Evolutionary conservation across 1,140 invertebrate genomes (phyloP).

Genomic region (Teleopsis dalmanni): DNA sequence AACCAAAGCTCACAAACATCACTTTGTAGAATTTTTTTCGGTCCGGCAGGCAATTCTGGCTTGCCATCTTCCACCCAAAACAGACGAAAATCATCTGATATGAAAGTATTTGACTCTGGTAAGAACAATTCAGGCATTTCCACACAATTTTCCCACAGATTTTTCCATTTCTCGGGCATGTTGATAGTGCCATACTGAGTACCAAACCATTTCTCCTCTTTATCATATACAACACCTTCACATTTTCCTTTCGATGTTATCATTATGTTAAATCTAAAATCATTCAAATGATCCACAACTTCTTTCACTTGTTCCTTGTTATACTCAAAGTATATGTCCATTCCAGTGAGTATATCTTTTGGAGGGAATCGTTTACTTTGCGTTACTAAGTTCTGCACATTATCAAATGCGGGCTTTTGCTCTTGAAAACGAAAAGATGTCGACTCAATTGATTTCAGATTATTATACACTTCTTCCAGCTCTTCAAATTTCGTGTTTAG

Average conservation of each 20-base stretch:
- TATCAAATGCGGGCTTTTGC: conserved; percentile 62
- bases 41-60: conserved; percentile 47
- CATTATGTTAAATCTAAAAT: conserved; percentile 69
- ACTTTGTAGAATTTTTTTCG: conserved; percentile 56
- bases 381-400: conserved; percentile 69
- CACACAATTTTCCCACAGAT: conserved; percentile 52
- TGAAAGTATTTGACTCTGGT: conserved; percentile 74
- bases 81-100: conserved; percentile 73
- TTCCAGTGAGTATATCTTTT: conserved; percentile 69
- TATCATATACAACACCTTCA: conserved; percentile 51
- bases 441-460: conserved; percentile 58
- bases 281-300: conserved; percentile 58
- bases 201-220: conserved; percentile 57
- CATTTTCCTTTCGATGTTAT: conserved; percentile 56
- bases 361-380: conserved; percentile 74
- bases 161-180: conserved; percentile 52
- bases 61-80: conserved; percentile 40
- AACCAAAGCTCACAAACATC: conserved; percentile 72
- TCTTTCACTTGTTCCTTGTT: conserved; percentile 59
- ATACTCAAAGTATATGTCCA: conserved; percentile 69
- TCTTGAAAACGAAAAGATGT: conserved; percentile 62
- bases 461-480: conserved; percentile 44
- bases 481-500: conserved; percentile 53
- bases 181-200: conserved; percentile 44
- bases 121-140: conserved; percentile 55